A percentile compares a stretch with the other conserved stretches of the same genome.
Evolutionary conservation across 2,113 vertebrate species (phyloP).

Genomic region (Hassar affinis): DNA sequence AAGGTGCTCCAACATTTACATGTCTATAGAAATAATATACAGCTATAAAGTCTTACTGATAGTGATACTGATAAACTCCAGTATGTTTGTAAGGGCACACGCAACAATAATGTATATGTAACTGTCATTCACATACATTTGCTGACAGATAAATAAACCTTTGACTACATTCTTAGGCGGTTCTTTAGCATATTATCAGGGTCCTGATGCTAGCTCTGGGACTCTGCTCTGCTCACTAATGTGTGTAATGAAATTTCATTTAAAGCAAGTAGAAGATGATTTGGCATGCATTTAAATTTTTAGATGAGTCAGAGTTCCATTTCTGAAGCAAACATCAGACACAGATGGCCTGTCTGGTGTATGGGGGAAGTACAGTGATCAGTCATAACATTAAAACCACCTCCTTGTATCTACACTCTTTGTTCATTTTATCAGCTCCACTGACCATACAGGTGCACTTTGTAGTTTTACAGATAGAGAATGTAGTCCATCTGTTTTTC

Average conservation of each 20-base stretch:
- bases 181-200: background rate
- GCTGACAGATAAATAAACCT: conserved; percentile 16
- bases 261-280: too few species aligned
- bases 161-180: background rate
- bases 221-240: background rate
- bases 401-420: too few species aligned
- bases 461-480: too few species aligned
- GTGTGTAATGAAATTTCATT: too few species aligned
- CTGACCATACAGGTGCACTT: too few species aligned
- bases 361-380: too few species aligned
- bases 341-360: background rate
- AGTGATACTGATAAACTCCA: background rate
- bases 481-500: too few species aligned
- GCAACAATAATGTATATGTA: background rate
- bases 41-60: too few species aligned
- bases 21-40: background rate
- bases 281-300: too few species aligned
- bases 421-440: too few species aligned
- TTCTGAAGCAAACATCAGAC: background rate
- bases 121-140: background rate
- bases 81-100: background rate
- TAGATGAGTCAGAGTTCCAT: too few species aligned
- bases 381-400: too few species aligned
- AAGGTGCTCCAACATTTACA: background rate
- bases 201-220: background rate